These are phyloP conservation scores for Apamea sordens DNA, from an alignment of 2,888 invertebrate species.

Conservation along the genomic window DNA sequence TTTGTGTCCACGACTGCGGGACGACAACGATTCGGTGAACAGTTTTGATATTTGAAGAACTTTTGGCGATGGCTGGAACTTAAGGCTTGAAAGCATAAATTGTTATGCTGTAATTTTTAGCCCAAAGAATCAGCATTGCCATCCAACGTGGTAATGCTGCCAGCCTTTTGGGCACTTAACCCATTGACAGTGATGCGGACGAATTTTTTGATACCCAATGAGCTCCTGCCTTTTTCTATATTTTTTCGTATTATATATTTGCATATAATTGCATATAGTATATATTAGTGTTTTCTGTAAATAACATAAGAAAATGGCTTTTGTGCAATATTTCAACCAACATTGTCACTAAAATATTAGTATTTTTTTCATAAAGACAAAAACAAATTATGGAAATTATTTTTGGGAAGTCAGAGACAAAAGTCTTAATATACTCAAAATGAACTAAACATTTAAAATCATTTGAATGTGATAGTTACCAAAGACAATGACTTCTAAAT, in stretches of 20 bases:
- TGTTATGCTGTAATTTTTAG: neutral
- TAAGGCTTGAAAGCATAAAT: neutral
- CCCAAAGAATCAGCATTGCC: no score
- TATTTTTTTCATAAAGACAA: no score
- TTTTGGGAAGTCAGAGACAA: neutral
- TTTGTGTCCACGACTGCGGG: conserved; percentile 65
- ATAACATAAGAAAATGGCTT: neutral
- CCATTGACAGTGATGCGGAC: no score
- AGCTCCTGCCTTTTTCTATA: no score
- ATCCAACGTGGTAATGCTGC: no score
- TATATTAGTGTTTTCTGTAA: no score
- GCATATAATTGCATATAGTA: no score
- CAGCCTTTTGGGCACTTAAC: no score
- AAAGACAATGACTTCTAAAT: neutral
- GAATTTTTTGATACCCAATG: no score
- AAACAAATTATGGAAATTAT: neutral
- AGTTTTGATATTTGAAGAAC: neutral
- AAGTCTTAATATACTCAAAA: neutral
- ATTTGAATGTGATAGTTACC: neutral
- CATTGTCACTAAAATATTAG: neutral
- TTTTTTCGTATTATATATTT: no score
- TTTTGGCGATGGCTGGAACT: neutral
- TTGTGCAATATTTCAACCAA: neutral
- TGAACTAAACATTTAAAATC: neutral
- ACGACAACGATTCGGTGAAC: conserved; percentile 53